Percentiles rank a stretch among this genome's conserved stretches.
These are phyloP conservation scores for Eudemis profundana DNA, from an alignment of 2,888 invertebrate species.

Conservation along the genomic window DNA sequence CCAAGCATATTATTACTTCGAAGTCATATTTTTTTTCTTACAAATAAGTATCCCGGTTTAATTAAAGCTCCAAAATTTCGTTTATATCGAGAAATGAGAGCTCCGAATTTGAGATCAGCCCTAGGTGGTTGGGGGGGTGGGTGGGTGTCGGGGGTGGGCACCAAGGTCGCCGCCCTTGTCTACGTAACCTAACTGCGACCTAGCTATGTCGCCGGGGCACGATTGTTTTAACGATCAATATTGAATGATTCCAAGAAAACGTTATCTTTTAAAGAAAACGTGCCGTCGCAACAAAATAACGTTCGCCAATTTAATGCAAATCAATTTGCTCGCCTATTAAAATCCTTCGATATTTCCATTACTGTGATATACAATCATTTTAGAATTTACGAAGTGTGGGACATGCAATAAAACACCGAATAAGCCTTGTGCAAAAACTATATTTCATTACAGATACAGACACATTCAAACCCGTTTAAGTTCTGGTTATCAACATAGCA, in stretches of 20 bases:
- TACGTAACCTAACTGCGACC: conserved; percentile 76
- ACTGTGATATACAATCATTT: neutral
- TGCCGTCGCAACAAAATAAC: conserved; percentile 42
- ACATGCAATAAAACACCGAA: neutral
- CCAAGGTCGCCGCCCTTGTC: conserved; percentile 82
- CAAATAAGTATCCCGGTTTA: conserved; percentile 33
- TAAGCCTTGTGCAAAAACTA: neutral
- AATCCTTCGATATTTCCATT: conserved; percentile 5
- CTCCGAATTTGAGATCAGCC: conserved; percentile 35
- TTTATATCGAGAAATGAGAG: conserved; percentile 36
- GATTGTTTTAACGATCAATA: conserved; percentile 69
- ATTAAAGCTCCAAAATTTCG: conserved; percentile 28
- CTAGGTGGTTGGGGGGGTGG: conserved; percentile 42
- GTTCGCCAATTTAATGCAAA: conserved; percentile 26
- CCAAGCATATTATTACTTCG: conserved; percentile 21
- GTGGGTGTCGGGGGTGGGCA: conserved; percentile 51
- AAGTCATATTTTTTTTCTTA: conserved; percentile 23
- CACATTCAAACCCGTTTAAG: conserved; percentile 19
- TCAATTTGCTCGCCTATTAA: conserved; percentile 15
- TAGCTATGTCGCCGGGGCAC: conserved; percentile 71
- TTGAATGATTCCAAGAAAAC: conserved; percentile 57
- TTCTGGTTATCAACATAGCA: conserved; percentile 14
- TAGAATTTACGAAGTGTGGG: conserved; percentile 3
- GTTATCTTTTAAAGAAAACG: conserved; percentile 37
- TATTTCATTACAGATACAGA: neutral